Evolutionary conservation across 2,888 invertebrate species (phyloP), one percentile per base, ranked within the genome.

Genomic region (Microchrysa polita): DNA sequence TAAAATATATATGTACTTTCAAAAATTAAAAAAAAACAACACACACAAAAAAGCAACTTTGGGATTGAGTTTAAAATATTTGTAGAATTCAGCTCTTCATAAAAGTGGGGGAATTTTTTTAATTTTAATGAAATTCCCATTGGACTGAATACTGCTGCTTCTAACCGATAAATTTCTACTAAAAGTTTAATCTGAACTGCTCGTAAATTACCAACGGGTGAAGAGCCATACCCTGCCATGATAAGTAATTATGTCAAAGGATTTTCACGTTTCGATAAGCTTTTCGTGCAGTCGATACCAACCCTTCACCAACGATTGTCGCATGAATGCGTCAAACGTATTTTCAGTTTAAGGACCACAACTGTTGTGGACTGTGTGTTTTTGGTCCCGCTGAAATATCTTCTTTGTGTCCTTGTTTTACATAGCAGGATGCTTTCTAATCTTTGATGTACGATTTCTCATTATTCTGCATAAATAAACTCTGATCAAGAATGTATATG

Each of bases 241-340:
- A 65, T 22, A 65, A 48, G 22, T 65, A 22, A 22, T 5, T 1
- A 12, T 65, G 48, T 48, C 65, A 65, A 65, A 65, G 65, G 65
- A 65, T 48, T 65, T 65, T 65, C 48, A 65, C 65, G 48, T 12
- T 14, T 65, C 65, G 65, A 65, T 65, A 16, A 65, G 65, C 34
- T 65, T 44, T 2, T 20, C 48, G 22, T 12, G 18, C 44, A 65
- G 65, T 34, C n/a, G n/a, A n/a, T 42, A 16, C 48, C 48, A 65
- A 65, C 44, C 20, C 20, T 16, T 44, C 65, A 5, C 1, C 65
- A 23, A 48, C 65, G 34, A 65, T 65, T 65, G 44, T 65, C 65
- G 65, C 20, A 44, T 65, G 65, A 65, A 12, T 65, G 65, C 65
- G 65, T 65, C 48, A 44, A 65, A 65, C 65, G 22, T 34, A 7